Evolutionary conservation across 2,797 vertebrate genomes (phyloP).

Genomic region (Hippocampus kuda): DNA sequence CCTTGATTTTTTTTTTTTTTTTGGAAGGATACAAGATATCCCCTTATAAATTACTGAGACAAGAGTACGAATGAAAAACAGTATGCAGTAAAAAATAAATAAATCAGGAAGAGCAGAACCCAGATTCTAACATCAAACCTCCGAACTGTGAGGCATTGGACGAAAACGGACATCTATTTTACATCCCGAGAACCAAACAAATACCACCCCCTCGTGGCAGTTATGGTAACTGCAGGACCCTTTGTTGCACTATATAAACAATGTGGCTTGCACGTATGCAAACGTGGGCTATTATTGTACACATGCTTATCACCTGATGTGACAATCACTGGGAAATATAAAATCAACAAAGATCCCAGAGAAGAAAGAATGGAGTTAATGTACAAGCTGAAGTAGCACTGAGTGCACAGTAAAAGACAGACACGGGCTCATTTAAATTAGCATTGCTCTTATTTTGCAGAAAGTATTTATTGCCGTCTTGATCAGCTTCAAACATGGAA

Average conservation of each 20-base stretch:
- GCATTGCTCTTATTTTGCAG: slow-evolving; percentile 49
- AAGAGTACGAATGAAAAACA: background rate
- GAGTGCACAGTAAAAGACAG: background rate
- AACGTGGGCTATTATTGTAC: background rate
- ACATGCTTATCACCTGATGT: background rate
- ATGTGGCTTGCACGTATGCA: background rate
- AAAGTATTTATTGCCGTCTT: slow-evolving; percentile 45
- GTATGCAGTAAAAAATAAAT: background rate
- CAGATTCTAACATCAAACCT: background rate
- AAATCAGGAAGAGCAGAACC: background rate
- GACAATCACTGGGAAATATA: background rate
- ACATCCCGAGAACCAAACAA: background rate
- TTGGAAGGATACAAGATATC: no score
- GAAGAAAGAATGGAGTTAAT: background rate
- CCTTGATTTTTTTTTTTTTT: background rate
- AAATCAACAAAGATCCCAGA: background rate
- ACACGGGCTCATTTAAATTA: slow-evolving; percentile 22
- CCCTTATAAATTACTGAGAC: no score
- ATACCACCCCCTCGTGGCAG: background rate
- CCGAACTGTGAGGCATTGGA: background rate
- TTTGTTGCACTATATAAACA: background rate
- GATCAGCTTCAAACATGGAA: slow-evolving; percentile 11
- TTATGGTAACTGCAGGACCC: background rate
- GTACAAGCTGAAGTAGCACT: background rate
- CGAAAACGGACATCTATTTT: background rate